Evolutionary conservation across 2,113 vertebrate genomes (phyloP).

Genomic region (Megaleporinus macrocephalus): DNA sequence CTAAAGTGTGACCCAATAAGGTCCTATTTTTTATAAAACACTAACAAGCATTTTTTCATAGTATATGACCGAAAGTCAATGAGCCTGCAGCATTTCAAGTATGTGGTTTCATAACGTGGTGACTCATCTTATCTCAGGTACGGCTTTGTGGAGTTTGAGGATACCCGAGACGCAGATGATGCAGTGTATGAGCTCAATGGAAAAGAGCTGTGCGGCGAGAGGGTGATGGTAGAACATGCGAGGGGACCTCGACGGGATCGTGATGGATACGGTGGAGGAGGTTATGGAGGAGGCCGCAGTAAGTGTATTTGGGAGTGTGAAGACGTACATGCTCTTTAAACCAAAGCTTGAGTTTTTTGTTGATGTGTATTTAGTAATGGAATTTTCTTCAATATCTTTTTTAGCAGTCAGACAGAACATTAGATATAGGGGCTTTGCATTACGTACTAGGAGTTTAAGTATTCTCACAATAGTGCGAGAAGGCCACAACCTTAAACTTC

Average conservation of each 20-base stretch:
- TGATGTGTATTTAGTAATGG: background rate
- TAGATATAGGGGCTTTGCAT: no score
- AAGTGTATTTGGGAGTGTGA: conserved; percentile 76
- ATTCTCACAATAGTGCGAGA: background rate
- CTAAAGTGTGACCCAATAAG: no score
- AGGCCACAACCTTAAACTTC: no score
- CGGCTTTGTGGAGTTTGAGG: conserved; percentile 97
- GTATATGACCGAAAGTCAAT: no score
- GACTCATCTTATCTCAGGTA: conserved; percentile 75
- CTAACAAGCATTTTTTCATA: no score
- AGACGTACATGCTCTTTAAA: conserved; percentile 52
- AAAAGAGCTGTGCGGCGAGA: conserved; percentile 94
- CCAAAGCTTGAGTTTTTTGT: background rate
- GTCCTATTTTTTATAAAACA: no score
- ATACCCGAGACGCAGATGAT: conserved; percentile 94
- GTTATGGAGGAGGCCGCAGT: conserved; percentile 88
- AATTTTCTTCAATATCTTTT: background rate
- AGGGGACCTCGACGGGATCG: conserved; percentile 86
- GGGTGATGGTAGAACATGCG: conserved; percentile 82
- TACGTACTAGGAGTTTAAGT: background rate
- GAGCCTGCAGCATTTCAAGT: background rate
- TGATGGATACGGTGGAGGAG: conserved; percentile 82
- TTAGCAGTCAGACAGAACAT: no score
- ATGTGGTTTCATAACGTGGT: background rate
- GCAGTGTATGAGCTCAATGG: conserved; percentile 97